Conservation (phyloP, 2,113 vertebrate genomes). For the Sinocyclocheilus rhinocerous region DNA sequence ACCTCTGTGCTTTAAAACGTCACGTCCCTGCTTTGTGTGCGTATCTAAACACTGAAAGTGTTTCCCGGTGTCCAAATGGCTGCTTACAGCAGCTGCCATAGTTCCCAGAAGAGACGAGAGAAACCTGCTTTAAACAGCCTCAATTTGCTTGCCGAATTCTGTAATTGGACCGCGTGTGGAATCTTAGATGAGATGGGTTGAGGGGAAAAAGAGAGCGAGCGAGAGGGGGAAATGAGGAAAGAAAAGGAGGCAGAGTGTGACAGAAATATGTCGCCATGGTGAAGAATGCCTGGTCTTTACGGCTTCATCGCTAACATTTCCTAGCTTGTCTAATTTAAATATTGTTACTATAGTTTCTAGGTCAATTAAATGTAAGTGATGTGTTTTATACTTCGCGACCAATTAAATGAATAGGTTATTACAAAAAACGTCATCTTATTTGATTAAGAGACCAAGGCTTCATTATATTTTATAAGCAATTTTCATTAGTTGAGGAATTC, state of each 20-base stretch:
- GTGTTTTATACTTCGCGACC: constrained; percentile 97
- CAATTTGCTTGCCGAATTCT: constrained; percentile 80
- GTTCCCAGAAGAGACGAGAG: constrained; percentile 76
- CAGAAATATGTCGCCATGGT: constrained; percentile 72
- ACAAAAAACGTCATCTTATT: constrained; percentile 90
- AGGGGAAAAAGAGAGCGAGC: constrained; percentile 51
- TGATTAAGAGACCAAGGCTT: constrained; percentile 97
- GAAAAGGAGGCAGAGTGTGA: constrained; percentile 49
- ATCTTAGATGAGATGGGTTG: constrained; percentile 70
- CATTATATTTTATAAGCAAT: constrained; percentile 99
- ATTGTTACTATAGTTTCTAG: constrained; percentile 96
- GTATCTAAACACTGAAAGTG: constrained; percentile 73
- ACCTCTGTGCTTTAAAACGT: constrained; percentile 35
- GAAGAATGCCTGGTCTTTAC: constrained; percentile 78
- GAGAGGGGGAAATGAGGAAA: constrained; percentile 45
- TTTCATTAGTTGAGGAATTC: constrained; percentile 97
- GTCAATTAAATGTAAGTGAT: constrained; percentile 99
- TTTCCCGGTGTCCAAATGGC: constrained; percentile 69
- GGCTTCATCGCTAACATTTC: constrained; percentile 85
- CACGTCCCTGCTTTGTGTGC: constrained; percentile 36
- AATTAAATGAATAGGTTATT: constrained; percentile 99
- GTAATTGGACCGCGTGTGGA: constrained; percentile 82
- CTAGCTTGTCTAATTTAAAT: constrained; percentile 91
- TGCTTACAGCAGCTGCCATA: constrained; percentile 76
- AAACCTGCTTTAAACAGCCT: constrained; percentile 76